Percentiles rank a stretch among this genome's conserved stretches.
Conservation (phyloP, 2,797 vertebrate genomes). For the Stomatorhinus walkeri region DNA sequence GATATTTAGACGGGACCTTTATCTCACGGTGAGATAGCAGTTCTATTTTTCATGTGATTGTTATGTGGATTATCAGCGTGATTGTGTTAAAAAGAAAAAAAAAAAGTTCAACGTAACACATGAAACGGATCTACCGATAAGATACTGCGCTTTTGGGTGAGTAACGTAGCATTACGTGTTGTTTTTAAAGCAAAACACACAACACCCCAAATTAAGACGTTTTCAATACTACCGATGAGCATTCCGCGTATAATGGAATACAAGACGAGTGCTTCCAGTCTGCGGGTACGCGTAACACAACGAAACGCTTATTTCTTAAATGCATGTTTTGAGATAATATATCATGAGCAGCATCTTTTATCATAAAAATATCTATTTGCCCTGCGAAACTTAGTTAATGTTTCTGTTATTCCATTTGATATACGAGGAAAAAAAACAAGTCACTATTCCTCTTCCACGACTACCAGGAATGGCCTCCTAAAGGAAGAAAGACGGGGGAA, state of each 20-base stretch:
- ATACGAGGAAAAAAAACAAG: neutral
- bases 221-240: no score
- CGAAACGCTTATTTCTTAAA: neutral
- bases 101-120: neutral
- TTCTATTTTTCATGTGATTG: neutral
- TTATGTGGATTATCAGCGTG: conserved; percentile 4
- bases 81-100: neutral
- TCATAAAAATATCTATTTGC: neutral
- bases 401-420: neutral
- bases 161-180: neutral
- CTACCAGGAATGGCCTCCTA: conserved; percentile 63
- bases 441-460: conserved; percentile 17
- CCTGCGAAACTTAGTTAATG: neutral
- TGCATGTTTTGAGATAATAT: neutral
- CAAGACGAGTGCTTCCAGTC: neutral
- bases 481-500: conserved; percentile 43
- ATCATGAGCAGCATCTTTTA: neutral
- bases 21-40: neutral
- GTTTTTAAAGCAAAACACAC: neutral
- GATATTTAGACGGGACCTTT: neutral
- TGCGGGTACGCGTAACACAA: neutral
- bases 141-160: neutral
- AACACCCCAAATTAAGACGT: neutral
- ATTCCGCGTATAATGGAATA: neutral
- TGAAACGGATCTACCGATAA: neutral